A percentile compares a stretch with the other conserved stretches of the same genome.
Evolutionary conservation across 2,113 vertebrate species (phyloP).

Genomic region (Gnathonemus echidnorhynchus): DNA sequence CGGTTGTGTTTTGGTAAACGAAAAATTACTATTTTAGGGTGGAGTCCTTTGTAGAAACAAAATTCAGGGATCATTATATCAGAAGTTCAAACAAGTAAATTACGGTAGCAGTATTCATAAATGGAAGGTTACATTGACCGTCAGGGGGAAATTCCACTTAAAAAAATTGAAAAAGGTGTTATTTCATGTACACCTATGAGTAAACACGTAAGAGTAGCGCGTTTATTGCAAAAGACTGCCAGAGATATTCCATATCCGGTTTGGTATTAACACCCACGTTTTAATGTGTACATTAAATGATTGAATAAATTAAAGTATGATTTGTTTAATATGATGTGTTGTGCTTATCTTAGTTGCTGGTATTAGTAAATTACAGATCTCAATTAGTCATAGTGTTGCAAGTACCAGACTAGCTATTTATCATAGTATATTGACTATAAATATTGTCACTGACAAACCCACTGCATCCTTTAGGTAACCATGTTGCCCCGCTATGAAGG

Average conservation of each 20-base stretch:
- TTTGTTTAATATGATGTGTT: neutral
- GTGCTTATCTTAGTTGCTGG: neutral
- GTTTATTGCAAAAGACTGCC: neutral
- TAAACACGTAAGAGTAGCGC: neutral
- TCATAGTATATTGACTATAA: neutral
- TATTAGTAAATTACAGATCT: neutral
- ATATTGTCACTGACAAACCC: neutral
- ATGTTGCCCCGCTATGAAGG: conserved; percentile 56
- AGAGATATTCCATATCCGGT: neutral
- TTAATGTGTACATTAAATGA: neutral
- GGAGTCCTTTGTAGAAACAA: neutral
- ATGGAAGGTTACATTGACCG: neutral
- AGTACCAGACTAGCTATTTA: neutral
- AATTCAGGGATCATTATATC: neutral
- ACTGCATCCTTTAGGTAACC: conserved; percentile 24
- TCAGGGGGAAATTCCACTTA: neutral
- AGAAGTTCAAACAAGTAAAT: neutral
- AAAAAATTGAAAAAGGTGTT: neutral
- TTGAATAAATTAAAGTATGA: neutral
- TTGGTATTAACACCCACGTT: neutral
- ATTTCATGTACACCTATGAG: neutral
- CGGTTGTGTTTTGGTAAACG: neutral
- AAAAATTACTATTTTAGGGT: neutral
- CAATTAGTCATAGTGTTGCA: neutral
- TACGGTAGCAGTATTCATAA: neutral